These are phyloP conservation scores for Drosophila pseudoobscura DNA, from an alignment of 1,140 invertebrate genomes.

Conservation along the genomic window DNA sequence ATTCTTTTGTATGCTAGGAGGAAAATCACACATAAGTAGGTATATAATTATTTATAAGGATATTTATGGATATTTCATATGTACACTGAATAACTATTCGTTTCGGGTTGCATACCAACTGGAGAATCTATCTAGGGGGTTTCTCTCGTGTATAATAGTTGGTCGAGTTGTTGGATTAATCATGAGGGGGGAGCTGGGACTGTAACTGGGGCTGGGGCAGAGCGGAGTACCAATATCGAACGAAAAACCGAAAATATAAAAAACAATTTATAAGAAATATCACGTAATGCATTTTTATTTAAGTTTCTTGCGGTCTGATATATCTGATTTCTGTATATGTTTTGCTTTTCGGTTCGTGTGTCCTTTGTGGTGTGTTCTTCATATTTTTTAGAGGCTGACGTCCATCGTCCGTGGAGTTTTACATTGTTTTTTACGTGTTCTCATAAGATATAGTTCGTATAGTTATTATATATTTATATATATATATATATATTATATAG, in stretches of 20 bases:
- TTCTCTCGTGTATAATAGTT: conserved; percentile 48
- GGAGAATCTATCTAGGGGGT: conserved; percentile 17
- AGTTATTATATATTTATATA: conserved; percentile 36
- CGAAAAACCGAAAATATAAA: conserved; percentile 36
- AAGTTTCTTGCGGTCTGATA: conserved; percentile 58
- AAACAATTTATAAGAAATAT: conserved; percentile 78
- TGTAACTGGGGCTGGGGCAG: conserved; percentile 10
- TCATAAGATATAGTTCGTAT: conserved; percentile 38
- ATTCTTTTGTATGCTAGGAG: conserved; percentile 61
- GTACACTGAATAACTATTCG: conserved; percentile 54
- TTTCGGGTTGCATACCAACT: conserved; percentile 28
- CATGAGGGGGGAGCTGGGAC: conserved; percentile 31
- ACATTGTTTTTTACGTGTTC: conserved; percentile 59
- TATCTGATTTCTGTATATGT: conserved; percentile 23
- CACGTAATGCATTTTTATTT: conserved; percentile 79
- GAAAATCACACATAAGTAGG: conserved; percentile 72
- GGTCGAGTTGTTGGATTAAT: conserved; percentile 49
- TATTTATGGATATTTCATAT: conserved; percentile 53
- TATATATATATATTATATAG: conserved; percentile 32
- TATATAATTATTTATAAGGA: conserved; percentile 43
- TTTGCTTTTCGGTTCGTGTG: background rate
- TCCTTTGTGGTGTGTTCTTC: conserved; percentile 32
- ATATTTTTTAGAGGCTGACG: conserved; percentile 9
- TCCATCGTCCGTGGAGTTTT: conserved; percentile 34
- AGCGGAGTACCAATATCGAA: conserved; percentile 8